Conservation (phyloP, 2,113 vertebrate species). For the Motacilla alba region DNA sequence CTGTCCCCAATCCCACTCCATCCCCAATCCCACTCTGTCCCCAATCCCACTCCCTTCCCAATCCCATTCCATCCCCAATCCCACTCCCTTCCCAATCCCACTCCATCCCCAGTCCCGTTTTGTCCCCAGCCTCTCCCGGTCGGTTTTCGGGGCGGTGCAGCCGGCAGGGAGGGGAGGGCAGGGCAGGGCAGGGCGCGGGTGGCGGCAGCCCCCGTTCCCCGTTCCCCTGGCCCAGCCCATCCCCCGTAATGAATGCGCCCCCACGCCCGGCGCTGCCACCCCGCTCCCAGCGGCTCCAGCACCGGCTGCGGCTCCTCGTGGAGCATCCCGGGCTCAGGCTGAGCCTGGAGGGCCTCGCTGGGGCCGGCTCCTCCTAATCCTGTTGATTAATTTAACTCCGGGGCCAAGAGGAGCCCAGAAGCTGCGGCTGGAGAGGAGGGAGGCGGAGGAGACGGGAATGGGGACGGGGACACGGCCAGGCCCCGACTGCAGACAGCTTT, state of each 20-base stretch:
- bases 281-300: slow-evolving; percentile 2
- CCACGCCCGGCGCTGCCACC: slow-evolving; percentile 74
- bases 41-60: not conserved
- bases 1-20: fast-evolving
- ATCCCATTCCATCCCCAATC: fast-evolving
- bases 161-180: not conserved
- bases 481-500: not conserved
- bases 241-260: slow-evolving; percentile 81
- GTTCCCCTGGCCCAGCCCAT: not conserved
- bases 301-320: not conserved
- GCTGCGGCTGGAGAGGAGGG: not conserved
- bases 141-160: not conserved
- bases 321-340: not conserved
- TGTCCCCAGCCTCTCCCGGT: not conserved
- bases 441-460: not conserved
- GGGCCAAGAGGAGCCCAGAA: slow-evolving; percentile 5
- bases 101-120: not conserved
- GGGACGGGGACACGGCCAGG: not conserved
- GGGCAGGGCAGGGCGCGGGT: not conserved
- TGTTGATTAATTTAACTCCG: slow-evolving; percentile 59
- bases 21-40: fast-evolving
- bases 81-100: not conserved
- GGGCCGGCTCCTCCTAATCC: slow-evolving; percentile 52
- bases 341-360: slow-evolving; percentile 17
- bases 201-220: not conserved